These are phyloP conservation scores for Psittacula cyanocephala DNA, from an alignment of 2,113 vertebrate genomes.

Conservation along the genomic window DNA sequence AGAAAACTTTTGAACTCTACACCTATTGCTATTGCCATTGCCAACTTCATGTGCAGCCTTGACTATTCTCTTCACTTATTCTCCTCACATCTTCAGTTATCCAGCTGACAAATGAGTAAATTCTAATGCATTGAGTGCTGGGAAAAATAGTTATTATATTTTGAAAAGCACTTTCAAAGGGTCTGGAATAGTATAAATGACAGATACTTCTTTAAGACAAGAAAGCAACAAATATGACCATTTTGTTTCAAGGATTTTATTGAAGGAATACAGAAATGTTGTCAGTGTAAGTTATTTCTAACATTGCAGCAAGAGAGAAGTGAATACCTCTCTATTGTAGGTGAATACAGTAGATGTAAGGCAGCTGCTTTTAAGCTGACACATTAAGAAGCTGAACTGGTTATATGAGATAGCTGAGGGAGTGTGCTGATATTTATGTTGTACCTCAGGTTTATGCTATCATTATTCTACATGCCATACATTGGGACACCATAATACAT, in stretches of 20 bases:
- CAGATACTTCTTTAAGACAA: conserved; percentile 4
- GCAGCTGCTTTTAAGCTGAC: neutral
- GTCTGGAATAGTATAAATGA: neutral
- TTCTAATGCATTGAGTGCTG: neutral
- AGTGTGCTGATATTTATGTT: conserved; percentile 1
- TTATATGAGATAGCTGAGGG: neutral
- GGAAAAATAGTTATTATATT: conserved; percentile 23
- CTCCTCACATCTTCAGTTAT: neutral
- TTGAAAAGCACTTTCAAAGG: conserved; percentile 21
- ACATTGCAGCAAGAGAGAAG: neutral
- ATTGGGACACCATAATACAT: neutral
- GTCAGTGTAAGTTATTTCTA: conserved; percentile 35
- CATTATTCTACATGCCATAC: neutral
- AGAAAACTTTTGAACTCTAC: neutral
- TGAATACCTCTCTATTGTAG: neutral
- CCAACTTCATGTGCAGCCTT: neutral
- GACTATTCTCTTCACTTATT: neutral
- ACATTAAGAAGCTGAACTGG: conserved; percentile 23
- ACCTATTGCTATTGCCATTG: neutral
- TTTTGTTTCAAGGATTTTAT: conserved; percentile 54
- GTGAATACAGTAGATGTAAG: neutral
- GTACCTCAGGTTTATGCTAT: neutral
- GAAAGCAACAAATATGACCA: neutral
- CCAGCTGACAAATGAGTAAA: conserved; percentile 26
- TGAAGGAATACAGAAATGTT: conserved; percentile 29